Conservation (phyloP, 2,888 invertebrate species). For the Eupithecia tripunctaria region DNA sequence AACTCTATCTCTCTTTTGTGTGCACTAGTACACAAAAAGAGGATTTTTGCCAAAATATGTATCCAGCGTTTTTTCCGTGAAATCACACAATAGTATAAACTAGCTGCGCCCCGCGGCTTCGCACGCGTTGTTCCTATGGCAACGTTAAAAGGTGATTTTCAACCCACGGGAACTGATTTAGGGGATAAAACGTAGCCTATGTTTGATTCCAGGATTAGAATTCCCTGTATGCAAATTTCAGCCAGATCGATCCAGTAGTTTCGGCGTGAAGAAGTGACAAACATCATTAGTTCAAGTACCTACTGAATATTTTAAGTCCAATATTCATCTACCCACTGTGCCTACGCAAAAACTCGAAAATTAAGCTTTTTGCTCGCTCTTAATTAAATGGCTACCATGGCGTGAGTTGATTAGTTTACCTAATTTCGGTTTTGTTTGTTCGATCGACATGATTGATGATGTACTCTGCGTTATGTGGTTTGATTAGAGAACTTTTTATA, state of each 20-base stretch:
- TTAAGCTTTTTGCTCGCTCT: background rate
- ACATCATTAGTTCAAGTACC: background rate
- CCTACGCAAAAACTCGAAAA: background rate
- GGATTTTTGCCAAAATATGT: background rate
- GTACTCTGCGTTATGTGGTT: background rate
- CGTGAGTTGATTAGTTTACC: background rate
- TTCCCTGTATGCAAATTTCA: too few relatives aligned
- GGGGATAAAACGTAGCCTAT: too few relatives aligned
- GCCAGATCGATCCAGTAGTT: too few relatives aligned
- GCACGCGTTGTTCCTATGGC: too few relatives aligned
- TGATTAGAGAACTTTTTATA: constrained; percentile 2
- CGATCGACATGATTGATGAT: background rate
- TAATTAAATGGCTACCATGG: background rate
- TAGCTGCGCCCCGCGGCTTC: too few relatives aligned
- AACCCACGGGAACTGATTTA: too few relatives aligned
- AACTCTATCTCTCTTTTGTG: background rate
- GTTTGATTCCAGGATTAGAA: too few relatives aligned
- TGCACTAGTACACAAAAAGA: background rate
- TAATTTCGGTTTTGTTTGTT: constrained; percentile 6
- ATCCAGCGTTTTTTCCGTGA: too few relatives aligned
- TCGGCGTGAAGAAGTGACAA: too few relatives aligned
- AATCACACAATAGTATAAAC: too few relatives aligned
- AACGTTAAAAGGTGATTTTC: too few relatives aligned
- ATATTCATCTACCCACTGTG: background rate
- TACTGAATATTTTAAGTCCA: background rate